Evolutionary conservation across 2,797 vertebrate genomes (phyloP), one percentile per base, ranked within the genome.

Genomic region (Okamejei kenojei): DNA sequence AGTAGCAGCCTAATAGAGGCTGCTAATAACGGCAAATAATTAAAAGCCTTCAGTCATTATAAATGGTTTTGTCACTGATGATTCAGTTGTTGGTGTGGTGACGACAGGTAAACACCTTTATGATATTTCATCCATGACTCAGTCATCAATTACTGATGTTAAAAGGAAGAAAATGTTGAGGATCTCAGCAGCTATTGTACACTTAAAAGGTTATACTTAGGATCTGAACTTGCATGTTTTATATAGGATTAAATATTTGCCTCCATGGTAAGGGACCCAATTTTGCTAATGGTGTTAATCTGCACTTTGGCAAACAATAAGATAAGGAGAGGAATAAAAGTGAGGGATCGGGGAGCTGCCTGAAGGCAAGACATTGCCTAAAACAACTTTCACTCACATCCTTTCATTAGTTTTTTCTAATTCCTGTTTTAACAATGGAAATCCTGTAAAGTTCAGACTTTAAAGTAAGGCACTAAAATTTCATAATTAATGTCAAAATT

Each of bases 401-500:
- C 80, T 82, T 82, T 58, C 80, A 82, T 82, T 82, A 23, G 54
- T 10, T 82, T 82, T 82, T 82, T 82, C 80, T 82, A 82, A 82
- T 82, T 82, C 45, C 45, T 58, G 80, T 58, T 58, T 61, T 82
- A 82, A 58, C 45, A 54, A 82, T 82, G 65, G 63, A 88, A 88
- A 88, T 88, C n/a, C 63, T 88, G 61, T 68, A 88, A 68, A 88
- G n/a, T 88, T 88, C 63, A 88, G 17, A 35, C n/a, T 68, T 88
- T 2, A 88, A 68, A 35, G 8, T 32, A 68, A 2, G 9, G 15
- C 17, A 35, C n/a, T 68, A 88, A 88, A 65, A 68, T 88, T 58
- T n/a, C 84, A 88, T 88, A 88, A 68, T 68, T 88, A 68, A 88
- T 68, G 84, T 88, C n/a, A 29, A 68, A n/a, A 68, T 88, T 88